These are phyloP conservation scores for Ruditapes philippinarum DNA, from an alignment of 1,140 invertebrate genomes.

Conservation along the genomic window DNA sequence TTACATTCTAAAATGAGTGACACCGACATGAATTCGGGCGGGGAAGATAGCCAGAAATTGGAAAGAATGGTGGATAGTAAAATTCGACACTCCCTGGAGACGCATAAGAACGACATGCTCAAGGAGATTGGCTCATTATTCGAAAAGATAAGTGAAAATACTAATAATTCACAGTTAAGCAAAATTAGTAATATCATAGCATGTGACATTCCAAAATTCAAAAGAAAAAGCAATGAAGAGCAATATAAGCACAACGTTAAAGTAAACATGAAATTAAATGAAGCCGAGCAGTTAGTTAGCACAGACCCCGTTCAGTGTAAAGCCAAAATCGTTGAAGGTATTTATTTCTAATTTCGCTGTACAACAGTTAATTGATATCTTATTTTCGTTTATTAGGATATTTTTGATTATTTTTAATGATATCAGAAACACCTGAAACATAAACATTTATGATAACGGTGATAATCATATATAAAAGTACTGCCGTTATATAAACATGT, in stretches of 20 bases:
- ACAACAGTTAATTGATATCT: too few relatives aligned
- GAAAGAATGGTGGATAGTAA: slow-evolving; percentile 5
- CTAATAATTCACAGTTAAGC: neutral
- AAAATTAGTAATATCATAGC: slow-evolving; percentile 27
- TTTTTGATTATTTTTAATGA: neutral
- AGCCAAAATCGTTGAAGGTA: too few relatives aligned
- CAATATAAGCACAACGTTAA: neutral
- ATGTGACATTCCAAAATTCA: neutral
- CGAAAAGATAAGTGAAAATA: slow-evolving; percentile 29
- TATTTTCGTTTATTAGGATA: neutral
- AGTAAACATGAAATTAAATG: too few relatives aligned
- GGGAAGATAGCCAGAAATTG: neutral
- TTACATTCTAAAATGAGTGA: neutral
- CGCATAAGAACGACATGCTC: neutral
- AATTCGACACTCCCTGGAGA: neutral
- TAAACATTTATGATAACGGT: neutral
- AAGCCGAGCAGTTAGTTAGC: too few relatives aligned
- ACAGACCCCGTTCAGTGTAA: too few relatives aligned
- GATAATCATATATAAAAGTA: too few relatives aligned
- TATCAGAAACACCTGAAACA: neutral
- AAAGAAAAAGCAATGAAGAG: slow-evolving; percentile 1
- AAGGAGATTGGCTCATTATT: slow-evolving; percentile 6
- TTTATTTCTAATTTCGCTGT: too few relatives aligned
- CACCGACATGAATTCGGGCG: neutral
- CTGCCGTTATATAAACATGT: too few relatives aligned